Conservation (phyloP, 1,140 invertebrate species). For the Ditylenchus dipsaci region DNA sequence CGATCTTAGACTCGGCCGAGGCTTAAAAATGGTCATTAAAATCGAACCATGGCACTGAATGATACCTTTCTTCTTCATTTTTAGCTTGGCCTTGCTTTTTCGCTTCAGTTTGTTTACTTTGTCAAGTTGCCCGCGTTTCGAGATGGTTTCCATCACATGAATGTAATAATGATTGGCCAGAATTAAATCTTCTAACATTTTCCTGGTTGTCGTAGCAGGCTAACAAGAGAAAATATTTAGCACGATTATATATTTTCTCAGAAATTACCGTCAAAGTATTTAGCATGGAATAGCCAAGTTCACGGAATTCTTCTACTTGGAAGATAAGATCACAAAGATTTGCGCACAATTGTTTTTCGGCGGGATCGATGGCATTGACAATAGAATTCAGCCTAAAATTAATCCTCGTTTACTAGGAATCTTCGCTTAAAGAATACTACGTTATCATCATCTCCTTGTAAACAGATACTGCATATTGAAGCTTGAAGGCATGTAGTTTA, state of each 20-base stretch:
- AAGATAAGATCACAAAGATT: conserved; percentile 30
- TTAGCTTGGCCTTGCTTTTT: conserved; percentile 15
- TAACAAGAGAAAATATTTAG: conserved; percentile 11
- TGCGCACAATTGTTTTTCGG: conserved; percentile 21
- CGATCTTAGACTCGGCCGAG: neutral
- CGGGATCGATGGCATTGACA: conserved; percentile 8
- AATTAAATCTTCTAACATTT: conserved; percentile 40
- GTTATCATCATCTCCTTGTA: conserved; percentile 35
- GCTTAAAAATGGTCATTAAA: neutral
- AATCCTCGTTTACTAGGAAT: neutral
- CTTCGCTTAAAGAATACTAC: neutral
- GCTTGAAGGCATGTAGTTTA: conserved; percentile 22
- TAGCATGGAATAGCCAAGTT: conserved; percentile 23
- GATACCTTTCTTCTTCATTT: conserved; percentile 10
- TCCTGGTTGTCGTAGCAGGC: conserved; percentile 20
- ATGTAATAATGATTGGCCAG: conserved; percentile 41
- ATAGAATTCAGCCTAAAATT: conserved; percentile 25
- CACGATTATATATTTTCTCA: neutral
- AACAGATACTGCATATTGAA: conserved; percentile 26
- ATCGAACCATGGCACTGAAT: neutral
- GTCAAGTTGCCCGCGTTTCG: conserved; percentile 18
- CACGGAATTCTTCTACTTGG: conserved; percentile 34
- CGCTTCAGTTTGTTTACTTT: conserved; percentile 31
- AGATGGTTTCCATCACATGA: conserved; percentile 33
- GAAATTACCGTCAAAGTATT: conserved; percentile 12